Evolutionary conservation across 1,140 invertebrate genomes (phyloP).

Genomic region (Ruditapes philippinarum): DNA sequence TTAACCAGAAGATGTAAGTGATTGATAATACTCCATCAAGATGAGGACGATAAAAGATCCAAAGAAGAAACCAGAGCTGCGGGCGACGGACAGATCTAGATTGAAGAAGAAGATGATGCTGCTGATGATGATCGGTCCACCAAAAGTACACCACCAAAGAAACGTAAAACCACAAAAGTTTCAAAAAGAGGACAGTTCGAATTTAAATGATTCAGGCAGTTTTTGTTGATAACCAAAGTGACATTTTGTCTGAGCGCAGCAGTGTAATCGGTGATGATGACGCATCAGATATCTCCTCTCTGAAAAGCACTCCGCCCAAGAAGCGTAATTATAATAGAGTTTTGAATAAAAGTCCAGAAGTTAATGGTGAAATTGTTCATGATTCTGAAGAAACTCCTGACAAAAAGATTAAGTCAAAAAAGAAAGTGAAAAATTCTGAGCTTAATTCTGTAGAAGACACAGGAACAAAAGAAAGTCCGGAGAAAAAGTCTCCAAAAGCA

Average conservation of each 20-base stretch:
- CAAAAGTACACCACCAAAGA: slow-evolving; percentile 60
- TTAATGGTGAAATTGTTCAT: slow-evolving; percentile 45
- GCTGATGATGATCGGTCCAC: slow-evolving; percentile 45
- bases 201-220: slow-evolving; percentile 55
- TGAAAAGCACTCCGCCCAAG: slow-evolving; percentile 61
- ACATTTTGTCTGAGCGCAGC: slow-evolving; percentile 61
- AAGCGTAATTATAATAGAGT: slow-evolving; percentile 59
- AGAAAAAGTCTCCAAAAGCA: slow-evolving; percentile 47
- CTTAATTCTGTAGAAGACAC: not conserved
- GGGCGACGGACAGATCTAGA: slow-evolving; percentile 28
- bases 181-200: slow-evolving; percentile 44
- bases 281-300: slow-evolving; percentile 52
- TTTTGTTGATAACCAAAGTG: slow-evolving; percentile 64
- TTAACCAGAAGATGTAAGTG: not conserved
- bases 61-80: slow-evolving; percentile 59
- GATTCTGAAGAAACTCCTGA: not conserved
- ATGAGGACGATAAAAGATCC: slow-evolving; percentile 69
- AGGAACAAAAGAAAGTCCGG: not conserved
- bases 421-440: slow-evolving; percentile 70
- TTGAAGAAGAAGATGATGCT: slow-evolving; percentile 27
- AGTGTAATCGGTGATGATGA: slow-evolving; percentile 61
- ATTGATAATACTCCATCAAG: not conserved
- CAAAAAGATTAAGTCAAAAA: slow-evolving; percentile 60
- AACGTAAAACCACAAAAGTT: slow-evolving; percentile 53
- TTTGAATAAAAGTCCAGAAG: slow-evolving; percentile 58